These are phyloP conservation scores for Enteromius afrohamiltoni DNA, from an alignment of 2,797 vertebrate genomes.

Conservation along the genomic window DNA sequence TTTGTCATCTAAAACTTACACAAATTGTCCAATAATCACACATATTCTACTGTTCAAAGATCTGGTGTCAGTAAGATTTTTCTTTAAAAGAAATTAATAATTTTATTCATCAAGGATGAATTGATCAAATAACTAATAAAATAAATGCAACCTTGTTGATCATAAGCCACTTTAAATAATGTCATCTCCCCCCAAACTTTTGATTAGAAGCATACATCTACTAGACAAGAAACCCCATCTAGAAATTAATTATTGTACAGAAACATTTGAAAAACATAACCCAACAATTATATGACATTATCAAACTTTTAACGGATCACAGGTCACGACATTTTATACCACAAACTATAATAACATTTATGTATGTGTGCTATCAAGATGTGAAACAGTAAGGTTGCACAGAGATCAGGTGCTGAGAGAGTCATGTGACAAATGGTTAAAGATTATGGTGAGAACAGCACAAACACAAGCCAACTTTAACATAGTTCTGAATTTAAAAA, in stretches of 20 bases:
- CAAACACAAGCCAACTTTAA: neutral
- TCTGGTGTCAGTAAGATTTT: neutral
- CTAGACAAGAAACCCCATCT: no score
- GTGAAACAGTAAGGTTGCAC: neutral
- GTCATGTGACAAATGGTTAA: slow-evolving; percentile 15
- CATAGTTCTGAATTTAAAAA: neutral
- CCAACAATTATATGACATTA: neutral
- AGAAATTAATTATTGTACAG: neutral
- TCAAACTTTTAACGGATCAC: neutral
- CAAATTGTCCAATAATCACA: neutral
- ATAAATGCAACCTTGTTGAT: neutral
- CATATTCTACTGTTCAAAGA: neutral
- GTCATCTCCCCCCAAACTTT: neutral
- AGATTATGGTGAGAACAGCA: slow-evolving; percentile 12
- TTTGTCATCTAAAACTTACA: neutral
- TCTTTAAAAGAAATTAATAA: neutral
- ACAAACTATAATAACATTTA: neutral
- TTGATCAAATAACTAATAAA: neutral
- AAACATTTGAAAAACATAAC: neutral
- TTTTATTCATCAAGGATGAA: neutral
- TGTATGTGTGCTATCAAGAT: neutral
- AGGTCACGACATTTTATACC: neutral
- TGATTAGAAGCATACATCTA: neutral
- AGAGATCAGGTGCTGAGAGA: neutral
- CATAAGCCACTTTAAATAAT: neutral